Evolutionary conservation across 2,888 invertebrate genomes (phyloP).

Genomic region (Trachelus stipa): DNA sequence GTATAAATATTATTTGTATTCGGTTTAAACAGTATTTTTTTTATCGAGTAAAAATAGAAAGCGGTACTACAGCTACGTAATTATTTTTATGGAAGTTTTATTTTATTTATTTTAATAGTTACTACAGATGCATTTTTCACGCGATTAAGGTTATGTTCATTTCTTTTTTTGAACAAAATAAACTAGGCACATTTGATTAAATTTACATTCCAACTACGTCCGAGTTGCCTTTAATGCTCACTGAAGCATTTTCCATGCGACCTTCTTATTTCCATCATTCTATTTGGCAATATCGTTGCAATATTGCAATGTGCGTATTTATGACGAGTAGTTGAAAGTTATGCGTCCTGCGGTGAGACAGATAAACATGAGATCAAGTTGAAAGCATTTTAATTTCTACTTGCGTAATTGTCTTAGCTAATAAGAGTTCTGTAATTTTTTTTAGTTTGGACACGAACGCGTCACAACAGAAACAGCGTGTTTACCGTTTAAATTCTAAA

Average conservation of each 20-base stretch:
- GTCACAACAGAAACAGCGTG: not conserved
- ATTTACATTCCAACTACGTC: not conserved
- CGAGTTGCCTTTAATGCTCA: not conserved
- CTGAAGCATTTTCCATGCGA: not conserved
- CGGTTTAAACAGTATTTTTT: not conserved
- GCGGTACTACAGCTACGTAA: too few relatives aligned
- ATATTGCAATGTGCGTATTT: not conserved
- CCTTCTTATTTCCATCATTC: not conserved
- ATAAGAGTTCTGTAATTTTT: too few relatives aligned
- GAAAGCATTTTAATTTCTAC: not conserved
- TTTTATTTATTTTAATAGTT: too few relatives aligned
- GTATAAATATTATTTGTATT: not conserved
- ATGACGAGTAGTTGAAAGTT: not conserved
- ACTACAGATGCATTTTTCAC: too few relatives aligned
- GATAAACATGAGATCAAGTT: not conserved
- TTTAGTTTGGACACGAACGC: not conserved
- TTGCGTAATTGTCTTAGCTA: too few relatives aligned
- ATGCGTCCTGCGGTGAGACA: not conserved
- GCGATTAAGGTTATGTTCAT: too few relatives aligned
- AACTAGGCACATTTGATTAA: too few relatives aligned
- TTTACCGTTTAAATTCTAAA: not conserved
- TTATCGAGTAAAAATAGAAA: conserved; percentile 2
- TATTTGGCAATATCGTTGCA: not conserved
- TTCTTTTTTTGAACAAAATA: too few relatives aligned
- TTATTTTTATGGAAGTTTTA: too few relatives aligned